These are phyloP conservation scores for Orchesellides sinensis DNA, from an alignment of 2,888 invertebrate genomes.

Conservation along the genomic window DNA sequence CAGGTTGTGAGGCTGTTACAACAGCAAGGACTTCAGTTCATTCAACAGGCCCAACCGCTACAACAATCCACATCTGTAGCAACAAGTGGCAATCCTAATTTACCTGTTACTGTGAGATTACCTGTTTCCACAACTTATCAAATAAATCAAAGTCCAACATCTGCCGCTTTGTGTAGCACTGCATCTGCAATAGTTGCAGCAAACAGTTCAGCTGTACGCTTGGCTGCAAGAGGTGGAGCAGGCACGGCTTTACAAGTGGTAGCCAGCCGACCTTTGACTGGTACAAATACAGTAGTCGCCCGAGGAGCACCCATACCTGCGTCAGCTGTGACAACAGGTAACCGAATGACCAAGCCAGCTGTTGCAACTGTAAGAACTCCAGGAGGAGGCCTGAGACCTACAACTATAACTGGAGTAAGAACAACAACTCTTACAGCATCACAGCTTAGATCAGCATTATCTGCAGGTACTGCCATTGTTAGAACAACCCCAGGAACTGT, in stretches of 20 bases:
- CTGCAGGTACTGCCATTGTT: constrained; percentile 42
- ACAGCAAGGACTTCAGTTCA: constrained; percentile 68
- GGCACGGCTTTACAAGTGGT: constrained; percentile 57
- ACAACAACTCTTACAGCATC: constrained; percentile 66
- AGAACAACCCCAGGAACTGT: constrained; percentile 36
- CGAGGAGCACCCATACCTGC: constrained; percentile 67
- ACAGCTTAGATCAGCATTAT: constrained; percentile 67
- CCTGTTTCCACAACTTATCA: constrained; percentile 63
- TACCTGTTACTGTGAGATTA: constrained; percentile 69
- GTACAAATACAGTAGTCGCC: constrained; percentile 65
- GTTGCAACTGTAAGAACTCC: constrained; percentile 40
- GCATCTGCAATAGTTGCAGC: constrained; percentile 69
- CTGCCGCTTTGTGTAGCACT: constrained; percentile 67
- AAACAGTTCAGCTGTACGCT: constrained; percentile 54
- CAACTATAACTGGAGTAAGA: constrained; percentile 34
- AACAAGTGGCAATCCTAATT: constrained; percentile 47
- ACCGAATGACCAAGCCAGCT: constrained; percentile 49
- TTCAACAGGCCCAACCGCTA: constrained; percentile 60
- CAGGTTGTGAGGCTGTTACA: constrained; percentile 71
- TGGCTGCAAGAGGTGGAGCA: constrained; percentile 51
- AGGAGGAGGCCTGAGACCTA: constrained; percentile 12
- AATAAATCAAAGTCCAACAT: constrained; percentile 42
- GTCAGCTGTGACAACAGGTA: constrained; percentile 57
- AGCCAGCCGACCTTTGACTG: constrained; percentile 55
- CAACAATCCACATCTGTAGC: constrained; percentile 35